Percentiles rank a stretch among this genome's conserved stretches.
Conservation (phyloP, 2,113 vertebrate species). For the Amia ocellicauda region DNA sequence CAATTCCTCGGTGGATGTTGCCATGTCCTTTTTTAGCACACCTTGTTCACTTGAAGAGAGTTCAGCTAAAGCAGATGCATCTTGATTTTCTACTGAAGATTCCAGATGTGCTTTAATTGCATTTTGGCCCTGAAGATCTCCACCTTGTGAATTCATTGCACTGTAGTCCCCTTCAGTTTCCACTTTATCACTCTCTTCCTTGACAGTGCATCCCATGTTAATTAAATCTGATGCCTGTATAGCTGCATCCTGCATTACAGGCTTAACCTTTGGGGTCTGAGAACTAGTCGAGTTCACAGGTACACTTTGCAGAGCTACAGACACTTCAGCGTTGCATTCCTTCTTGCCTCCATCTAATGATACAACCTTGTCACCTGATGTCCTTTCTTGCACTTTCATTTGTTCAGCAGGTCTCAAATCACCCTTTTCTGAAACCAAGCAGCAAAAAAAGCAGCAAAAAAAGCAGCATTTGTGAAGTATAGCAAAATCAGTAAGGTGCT, state of each 20-base stretch:
- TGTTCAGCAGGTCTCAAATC: conserved; percentile 20
- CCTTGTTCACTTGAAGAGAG: conserved; percentile 9
- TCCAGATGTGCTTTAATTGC: conserved; percentile 26
- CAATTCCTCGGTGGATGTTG: conserved; percentile 53
- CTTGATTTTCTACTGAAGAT: conserved; percentile 18
- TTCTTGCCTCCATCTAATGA: neutral
- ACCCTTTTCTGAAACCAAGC: conserved; percentile 30
- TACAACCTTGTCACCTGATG: conserved; percentile 24
- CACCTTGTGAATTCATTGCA: conserved; percentile 25
- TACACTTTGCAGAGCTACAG: neutral
- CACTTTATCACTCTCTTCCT: conserved; percentile 15
- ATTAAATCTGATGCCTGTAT: conserved; percentile 29
- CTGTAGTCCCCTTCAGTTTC: conserved; percentile 15
- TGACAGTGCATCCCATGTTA: neutral
- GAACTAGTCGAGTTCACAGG: conserved; percentile 11
- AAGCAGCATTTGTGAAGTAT: neutral
- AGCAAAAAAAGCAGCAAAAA: neutral
- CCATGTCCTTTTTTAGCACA: conserved; percentile 43
- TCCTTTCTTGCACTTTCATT: conserved; percentile 13
- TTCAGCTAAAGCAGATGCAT: conserved; percentile 8
- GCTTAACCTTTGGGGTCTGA: neutral
- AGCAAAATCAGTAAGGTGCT: too few species aligned
- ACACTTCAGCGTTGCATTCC: neutral
- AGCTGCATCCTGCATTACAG: conserved; percentile 32
- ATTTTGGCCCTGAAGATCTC: conserved; percentile 43